These are phyloP conservation scores for Butastur rufipennis DNA, from an alignment of 2,113 vertebrate genomes.

Conservation along the genomic window DNA sequence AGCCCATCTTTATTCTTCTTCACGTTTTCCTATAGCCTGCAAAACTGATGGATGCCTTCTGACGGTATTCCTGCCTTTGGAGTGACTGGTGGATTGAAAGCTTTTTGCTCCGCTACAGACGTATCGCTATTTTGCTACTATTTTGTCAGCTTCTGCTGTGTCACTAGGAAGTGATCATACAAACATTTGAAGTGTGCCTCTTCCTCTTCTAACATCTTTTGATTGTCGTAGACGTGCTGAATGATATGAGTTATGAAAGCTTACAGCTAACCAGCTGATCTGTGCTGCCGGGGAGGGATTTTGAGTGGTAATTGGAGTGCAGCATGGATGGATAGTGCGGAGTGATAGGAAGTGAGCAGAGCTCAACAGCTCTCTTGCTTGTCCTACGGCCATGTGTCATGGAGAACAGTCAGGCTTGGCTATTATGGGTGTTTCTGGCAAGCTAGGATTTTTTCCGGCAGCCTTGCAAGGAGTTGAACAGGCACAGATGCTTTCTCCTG, in stretches of 20 bases:
- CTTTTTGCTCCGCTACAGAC: not conserved
- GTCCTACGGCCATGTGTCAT: not conserved
- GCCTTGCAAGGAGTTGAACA: not conserved
- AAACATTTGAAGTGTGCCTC: not conserved
- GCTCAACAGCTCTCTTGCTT: not conserved
- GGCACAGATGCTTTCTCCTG: constrained; percentile 38
- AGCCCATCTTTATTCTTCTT: not conserved
- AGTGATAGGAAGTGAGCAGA: not conserved
- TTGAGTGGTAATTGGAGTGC: not conserved
- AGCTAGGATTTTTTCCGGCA: not conserved
- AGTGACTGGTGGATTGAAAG: not conserved
- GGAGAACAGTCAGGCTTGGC: not conserved
- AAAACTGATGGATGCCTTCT: not conserved
- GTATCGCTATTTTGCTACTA: not conserved
- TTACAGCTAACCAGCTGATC: not conserved
- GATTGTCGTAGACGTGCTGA: accelerated
- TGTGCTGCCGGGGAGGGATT: not conserved
- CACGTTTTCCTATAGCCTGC: not conserved
- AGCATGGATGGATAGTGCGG: not conserved
- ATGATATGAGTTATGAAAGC: not conserved
- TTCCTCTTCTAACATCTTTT: not conserved
- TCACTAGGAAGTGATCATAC: not conserved
- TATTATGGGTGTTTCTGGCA: not conserved
- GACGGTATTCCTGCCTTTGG: not conserved
- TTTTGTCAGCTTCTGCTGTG: not conserved